A percentile compares a stretch with the other conserved stretches of the same genome.
Conservation (phyloP, 37 sponge, comb jelly and placozoan species). For the Chondrosia reniformis region DNA sequence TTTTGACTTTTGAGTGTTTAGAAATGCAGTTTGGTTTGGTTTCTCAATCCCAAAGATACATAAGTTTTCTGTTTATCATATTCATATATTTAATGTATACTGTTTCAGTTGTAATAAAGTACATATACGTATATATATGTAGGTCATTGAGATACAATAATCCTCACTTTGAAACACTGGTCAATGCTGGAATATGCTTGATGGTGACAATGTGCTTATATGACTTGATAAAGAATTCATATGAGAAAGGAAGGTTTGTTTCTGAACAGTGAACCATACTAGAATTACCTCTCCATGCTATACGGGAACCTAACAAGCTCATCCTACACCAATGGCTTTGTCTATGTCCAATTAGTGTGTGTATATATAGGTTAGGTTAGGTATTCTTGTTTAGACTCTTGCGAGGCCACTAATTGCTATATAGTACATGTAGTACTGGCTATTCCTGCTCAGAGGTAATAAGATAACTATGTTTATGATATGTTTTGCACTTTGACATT, state of each 20-base stretch:
- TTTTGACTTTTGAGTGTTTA: no score
- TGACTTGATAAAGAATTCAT: slow-evolving; percentile 18
- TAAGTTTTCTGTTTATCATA: no score
- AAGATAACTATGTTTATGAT: not conserved
- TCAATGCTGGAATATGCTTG: slow-evolving; percentile 18
- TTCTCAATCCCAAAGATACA: no score
- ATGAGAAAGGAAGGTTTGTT: slow-evolving; percentile 13
- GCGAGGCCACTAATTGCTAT: no score
- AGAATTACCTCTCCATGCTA: not conserved
- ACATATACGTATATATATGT: no score
- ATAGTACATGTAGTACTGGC: not conserved
- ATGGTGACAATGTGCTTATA: slow-evolving; percentile 22
- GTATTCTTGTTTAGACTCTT: no score
- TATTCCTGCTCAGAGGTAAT: not conserved
- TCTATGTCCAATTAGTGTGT: not conserved
- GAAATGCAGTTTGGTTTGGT: no score
- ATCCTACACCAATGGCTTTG: not conserved
- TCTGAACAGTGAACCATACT: not conserved
- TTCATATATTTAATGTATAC: no score
- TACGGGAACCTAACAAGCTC: not conserved
- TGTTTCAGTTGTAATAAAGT: no score
- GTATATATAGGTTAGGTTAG: not conserved
- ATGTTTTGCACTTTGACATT: not conserved
- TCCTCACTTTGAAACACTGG: slow-evolving; percentile 23
- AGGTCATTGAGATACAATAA: slow-evolving; percentile 16